Conservation (phyloP, 2,888 invertebrate genomes). For the Lepidochitona cinerea region DNA sequence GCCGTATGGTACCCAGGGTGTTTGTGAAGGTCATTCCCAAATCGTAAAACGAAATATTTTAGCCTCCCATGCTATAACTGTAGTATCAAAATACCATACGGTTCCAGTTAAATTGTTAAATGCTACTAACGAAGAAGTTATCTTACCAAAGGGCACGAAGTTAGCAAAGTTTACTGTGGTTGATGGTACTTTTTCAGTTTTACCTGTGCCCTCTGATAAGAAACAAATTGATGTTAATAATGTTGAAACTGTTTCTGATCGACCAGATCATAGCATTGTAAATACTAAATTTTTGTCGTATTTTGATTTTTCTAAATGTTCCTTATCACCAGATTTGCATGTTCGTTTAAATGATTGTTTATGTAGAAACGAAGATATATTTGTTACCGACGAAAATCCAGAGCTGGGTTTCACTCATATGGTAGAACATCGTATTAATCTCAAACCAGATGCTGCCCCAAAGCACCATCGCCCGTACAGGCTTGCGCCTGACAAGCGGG, state of each 20-base stretch:
- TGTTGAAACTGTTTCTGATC: background rate
- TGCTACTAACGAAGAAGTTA: too few species aligned
- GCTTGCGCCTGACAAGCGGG: slow-evolving; percentile 1
- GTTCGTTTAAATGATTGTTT: background rate
- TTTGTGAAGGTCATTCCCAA: too few species aligned
- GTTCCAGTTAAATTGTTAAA: too few species aligned
- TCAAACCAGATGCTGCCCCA: slow-evolving; percentile 3
- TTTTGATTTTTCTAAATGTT: background rate
- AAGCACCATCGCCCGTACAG: slow-evolving; percentile 1
- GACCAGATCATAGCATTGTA: background rate
- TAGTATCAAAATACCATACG: too few species aligned
- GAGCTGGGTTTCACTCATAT: background rate
- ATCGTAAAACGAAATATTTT: too few species aligned
- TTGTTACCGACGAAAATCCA: slow-evolving; percentile 12
- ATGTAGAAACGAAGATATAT: slow-evolving; percentile 1
- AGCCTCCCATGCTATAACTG: too few species aligned
- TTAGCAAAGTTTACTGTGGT: too few species aligned
- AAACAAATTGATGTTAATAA: too few species aligned
- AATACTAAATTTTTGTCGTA: background rate
- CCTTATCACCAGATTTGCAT: background rate
- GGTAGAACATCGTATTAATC: background rate
- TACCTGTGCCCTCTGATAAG: too few species aligned
- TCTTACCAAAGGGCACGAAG: too few species aligned
- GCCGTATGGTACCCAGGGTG: too few species aligned
- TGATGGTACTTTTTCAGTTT: too few species aligned